Percentiles rank a stretch among this genome's conserved stretches.
phyloP scores from a whole-genome alignment of 2,797 vertebrate genomes.

The Setipinna tenuifilis region DNA sequence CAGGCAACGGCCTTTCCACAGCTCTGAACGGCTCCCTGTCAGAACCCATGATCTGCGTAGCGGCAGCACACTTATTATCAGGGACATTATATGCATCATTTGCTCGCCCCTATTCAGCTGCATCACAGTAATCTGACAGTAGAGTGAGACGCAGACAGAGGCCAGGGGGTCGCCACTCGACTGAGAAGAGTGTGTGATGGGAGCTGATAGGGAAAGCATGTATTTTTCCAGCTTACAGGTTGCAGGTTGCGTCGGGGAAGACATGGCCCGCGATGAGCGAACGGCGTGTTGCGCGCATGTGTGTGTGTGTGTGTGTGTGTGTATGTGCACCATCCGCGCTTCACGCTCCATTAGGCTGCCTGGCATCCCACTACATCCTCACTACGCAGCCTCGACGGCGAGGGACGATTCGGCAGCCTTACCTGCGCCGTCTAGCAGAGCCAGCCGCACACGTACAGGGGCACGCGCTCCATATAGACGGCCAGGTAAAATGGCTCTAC shows the following conservation, averaged over 20 bases:
- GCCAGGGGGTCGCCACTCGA: neutral
- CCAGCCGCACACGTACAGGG: neutral
- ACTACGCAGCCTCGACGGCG: neutral
- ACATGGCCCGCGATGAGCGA: neutral
- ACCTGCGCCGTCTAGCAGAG: neutral
- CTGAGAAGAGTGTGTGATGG: neutral
- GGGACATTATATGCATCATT: conserved; percentile 19
- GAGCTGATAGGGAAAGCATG: neutral
- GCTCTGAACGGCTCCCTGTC: neutral
- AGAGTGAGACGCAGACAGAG: neutral
- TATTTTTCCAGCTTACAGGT: neutral
- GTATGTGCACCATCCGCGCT: neutral
- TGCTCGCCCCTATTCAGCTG: neutral
- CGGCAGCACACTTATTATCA: neutral
- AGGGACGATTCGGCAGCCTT: neutral
- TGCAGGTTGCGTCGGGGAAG: neutral
- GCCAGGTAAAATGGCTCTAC: neutral
- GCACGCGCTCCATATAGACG: neutral
- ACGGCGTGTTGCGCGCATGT: neutral
- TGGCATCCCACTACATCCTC: neutral
- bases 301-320: neutral
- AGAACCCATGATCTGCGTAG: neutral
- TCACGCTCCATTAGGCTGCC: neutral
- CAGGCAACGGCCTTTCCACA: neutral
- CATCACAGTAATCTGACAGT: neutral